Base-by-base conservation (phyloP, 2,797 vertebrate species). In the Staurois parvus region DNA sequence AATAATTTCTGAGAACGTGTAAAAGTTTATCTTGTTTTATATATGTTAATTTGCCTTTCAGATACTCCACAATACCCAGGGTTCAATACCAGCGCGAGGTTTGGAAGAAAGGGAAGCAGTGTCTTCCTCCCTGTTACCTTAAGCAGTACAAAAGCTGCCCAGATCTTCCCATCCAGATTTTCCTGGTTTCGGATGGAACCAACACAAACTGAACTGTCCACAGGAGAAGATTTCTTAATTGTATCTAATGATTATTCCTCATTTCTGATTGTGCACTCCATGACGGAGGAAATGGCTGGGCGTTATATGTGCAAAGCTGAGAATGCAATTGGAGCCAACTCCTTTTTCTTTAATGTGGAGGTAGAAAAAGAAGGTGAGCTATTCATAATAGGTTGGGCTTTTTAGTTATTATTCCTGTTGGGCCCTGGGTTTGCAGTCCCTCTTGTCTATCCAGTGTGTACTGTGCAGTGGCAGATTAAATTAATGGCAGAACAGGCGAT, bases 151-250 rank as follows among this genome's bases (percentile, higher is more conserved):
- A 56, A 13, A 9, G 2, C n/a, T 24, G 11, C 62, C 9, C 40
- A 68, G 2, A 48, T 83, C 56, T 82, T 83, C 6, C 85, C 80
- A 29, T 68, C 85, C n/a, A 79, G 15, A 9, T 87, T 87, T 69
- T 67, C 80, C 1, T 87, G 85, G 85, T 78, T 37, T n/a, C 26
- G 11, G 13, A 68, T 78, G 4, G 72, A 32, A 8, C 29, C 79
- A 30, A 30, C 77, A 8, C 29, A 30, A 3, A 48, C 32, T 0
- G 29, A 32, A 11, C 15, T 87, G 52, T 30, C 32, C 28, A 12
- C 52, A 0, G 74, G 21, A 56, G 30, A 28, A n/a, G 19, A 78
- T 21, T 30, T 83, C 56, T 67, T 15, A 19, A 52, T 87, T 6
- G 52, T 79, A 6, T 83, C 80, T 12, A 52, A 26, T 34, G 40